Conservation (phyloP, 2,113 vertebrate genomes). For the Nesogale talazaci region DNA sequence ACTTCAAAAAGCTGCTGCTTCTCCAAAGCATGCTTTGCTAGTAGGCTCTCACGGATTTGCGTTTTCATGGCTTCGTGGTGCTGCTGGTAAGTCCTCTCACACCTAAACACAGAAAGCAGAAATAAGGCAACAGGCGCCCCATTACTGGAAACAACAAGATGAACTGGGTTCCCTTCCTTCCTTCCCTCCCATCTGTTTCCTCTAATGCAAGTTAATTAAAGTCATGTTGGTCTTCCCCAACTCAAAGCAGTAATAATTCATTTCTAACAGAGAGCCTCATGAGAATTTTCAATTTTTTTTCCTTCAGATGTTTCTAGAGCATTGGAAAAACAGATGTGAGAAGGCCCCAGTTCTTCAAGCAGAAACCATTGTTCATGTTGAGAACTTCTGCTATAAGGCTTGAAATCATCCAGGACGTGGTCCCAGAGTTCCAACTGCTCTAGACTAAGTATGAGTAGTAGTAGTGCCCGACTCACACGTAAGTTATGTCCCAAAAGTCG, state of each 20-base stretch:
- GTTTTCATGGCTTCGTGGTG: slow-evolving; percentile 94
- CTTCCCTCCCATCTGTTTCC: background rate
- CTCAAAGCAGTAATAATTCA: slow-evolving; percentile 11
- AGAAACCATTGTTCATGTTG: background rate
- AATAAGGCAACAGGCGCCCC: background rate
- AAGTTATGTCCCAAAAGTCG: slow-evolving; percentile 69
- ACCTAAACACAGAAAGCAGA: slow-evolving; percentile 81
- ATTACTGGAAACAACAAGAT: background rate
- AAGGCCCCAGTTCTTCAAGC: background rate
- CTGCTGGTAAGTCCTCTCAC: slow-evolving; percentile 93
- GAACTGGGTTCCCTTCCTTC: background rate
- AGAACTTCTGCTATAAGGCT: background rate
- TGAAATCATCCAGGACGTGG: slow-evolving; percentile 27
- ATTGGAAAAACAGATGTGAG: slow-evolving; percentile 3
- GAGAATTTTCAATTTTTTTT: slow-evolving; percentile 24
- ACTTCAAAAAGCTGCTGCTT: slow-evolving; percentile 86
- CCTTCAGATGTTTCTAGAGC: slow-evolving; percentile 42
- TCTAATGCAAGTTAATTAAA: background rate
- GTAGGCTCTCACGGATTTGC: slow-evolving; percentile 88
- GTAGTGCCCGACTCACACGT: slow-evolving; percentile 54
- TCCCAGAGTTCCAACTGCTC: slow-evolving; percentile 50
- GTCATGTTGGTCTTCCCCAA: background rate
- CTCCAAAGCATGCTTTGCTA: slow-evolving; percentile 86
- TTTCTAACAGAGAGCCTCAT: background rate
- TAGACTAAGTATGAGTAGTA: slow-evolving; percentile 3